Evolutionary conservation across 2,797 vertebrate species (phyloP), one percentile per base, ranked within the genome.

Genomic region (Bufotes viridis): DNA sequence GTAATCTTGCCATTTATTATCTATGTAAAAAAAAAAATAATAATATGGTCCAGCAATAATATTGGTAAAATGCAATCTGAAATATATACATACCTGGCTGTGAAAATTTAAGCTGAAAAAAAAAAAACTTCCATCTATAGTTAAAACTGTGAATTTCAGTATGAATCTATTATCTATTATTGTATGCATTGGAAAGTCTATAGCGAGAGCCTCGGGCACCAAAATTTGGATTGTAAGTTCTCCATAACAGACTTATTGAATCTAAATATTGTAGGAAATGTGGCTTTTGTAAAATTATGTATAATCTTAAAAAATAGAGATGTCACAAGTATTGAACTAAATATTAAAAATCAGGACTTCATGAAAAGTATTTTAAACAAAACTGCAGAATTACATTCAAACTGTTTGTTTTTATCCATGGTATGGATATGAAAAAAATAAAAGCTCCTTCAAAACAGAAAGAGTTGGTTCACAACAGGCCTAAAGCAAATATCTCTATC

Each of bases 401-500:
- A 78, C 15, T 76, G 7, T 57, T 51, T 70, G 34, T 67, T 60
- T 58, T 34, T 24, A 82, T n/a, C 24, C 57, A 29, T 69, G 51
- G n/a, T 18, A 42, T 29, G 79, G 76, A 72, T 72, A 70, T 69
- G 67, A 60, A 80, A 76, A 79, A 79, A 78, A 83, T 51, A 83
- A 78, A 84, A 63, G 60, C 65, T 69, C 74, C 20, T 88, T 79
- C 57, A 89, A 78, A 89, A 87, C 49, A 65, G 78, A 87, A 84
- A 86, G 57, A 61, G 26, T 24, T 89, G 34, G 74, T 80, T 89
- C 81, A 82, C 72, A 84, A 85, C 87, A 91, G 0, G 89, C 90
- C 90, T 90, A 91, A 84, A 91, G 91, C 89, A 92, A 92, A 91
- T 86, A 89, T 90, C 88, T 91, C 91, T 92, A 92, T 88, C 90